A percentile compares a stretch with the other conserved stretches of the same genome.
Evolutionary conservation across 1,140 invertebrate species (phyloP).

Genomic region (Eumeta japonica): DNA sequence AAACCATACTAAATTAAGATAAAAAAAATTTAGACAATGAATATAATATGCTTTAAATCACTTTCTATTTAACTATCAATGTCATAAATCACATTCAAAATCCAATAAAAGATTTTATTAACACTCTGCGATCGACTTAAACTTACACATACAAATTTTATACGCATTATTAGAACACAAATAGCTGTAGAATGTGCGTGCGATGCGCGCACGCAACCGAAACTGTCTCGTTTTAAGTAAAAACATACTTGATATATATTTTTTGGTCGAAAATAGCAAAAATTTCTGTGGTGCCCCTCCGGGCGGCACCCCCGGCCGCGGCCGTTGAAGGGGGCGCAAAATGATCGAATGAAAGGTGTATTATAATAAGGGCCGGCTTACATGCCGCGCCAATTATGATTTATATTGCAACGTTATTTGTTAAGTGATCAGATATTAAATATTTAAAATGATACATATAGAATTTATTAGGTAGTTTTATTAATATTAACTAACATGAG

Average conservation of each 20-base stretch:
- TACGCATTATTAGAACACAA: constrained; percentile 7
- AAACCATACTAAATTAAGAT: no score
- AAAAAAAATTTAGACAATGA: no score
- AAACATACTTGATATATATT: constrained; percentile 42
- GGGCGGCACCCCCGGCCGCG: background rate
- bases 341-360: constrained; percentile 31
- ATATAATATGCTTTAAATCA: no score
- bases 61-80: background rate
- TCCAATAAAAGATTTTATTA: background rate
- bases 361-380: constrained; percentile 26
- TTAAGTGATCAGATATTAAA: background rate
- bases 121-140: background rate
- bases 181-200: constrained; percentile 23
- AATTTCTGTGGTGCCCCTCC: constrained; percentile 13
- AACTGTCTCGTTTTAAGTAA: constrained; percentile 48
- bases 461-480: no score
- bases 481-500: no score
- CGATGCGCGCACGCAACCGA: constrained; percentile 37
- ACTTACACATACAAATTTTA: background rate
- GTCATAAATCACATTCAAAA: background rate
- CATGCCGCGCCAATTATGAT: constrained; percentile 19
- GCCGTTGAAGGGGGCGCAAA: background rate
- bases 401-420: background rate
- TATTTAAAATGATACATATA: no score
- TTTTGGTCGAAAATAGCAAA: constrained; percentile 46